Base-by-base conservation (phyloP, 2,888 invertebrate genomes). In the Platycheirus albimanus region DNA sequence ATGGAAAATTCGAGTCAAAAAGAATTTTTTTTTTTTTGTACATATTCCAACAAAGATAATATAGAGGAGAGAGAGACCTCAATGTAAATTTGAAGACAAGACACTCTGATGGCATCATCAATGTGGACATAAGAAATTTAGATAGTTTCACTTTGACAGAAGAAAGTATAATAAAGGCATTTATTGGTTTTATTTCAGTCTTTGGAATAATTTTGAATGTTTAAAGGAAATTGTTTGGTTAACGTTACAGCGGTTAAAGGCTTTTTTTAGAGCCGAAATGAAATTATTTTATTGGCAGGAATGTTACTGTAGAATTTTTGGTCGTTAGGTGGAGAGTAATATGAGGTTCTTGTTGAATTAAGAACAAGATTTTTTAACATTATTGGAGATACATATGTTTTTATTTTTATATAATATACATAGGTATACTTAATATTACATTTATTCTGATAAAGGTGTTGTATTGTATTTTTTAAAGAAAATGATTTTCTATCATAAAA, bases 81-180 rank as follows among this genome's bases (percentile, higher is more conserved):
- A 36, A 54, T 36, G 33, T 54, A 54, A 54, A 54, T 36, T 54
- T 54, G 54, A 36, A 36, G 36, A 36, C n/a, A 20, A 33, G 8
- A 36, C 19, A 36, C n/a, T 11, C 3, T 30, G 10, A 52, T 52
- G 52, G 52, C 36, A 54, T 54, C 33, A 36, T 33, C 6, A 36
- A 36, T 54, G 36, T 54, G 19, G 36, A 54, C 36, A 36, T 20
- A 20, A 54, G n/a, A 36, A 19, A 36, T 36, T 36, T 36, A n/a
- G 17, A 54, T 54, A 36, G 54, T 54, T 54, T 54, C 7, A 24
- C 19, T 54, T 54, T 17, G 11, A 5, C 33, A 54, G 11, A 33
- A 5, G 17, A 7, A 33, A 7, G 51, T 45, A 10, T 10, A 17
- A 43, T 17, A 8, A n/a, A n/a, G 15, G 17, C 8, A 43, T 43